These are phyloP conservation scores for Notodonta ziczac DNA, from an alignment of 2,888 invertebrate species.

Conservation along the genomic window DNA sequence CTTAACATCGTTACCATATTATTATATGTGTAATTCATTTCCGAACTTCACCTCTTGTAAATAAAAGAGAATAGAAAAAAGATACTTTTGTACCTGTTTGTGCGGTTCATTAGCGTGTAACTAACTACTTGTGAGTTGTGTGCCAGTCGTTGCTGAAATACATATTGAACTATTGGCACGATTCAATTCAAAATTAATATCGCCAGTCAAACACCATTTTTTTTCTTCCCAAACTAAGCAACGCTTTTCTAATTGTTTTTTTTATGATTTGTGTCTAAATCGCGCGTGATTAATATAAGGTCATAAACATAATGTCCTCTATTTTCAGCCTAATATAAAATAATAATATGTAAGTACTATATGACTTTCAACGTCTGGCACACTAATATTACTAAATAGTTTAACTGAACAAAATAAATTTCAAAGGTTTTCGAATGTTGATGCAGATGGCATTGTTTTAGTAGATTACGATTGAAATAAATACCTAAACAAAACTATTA, in stretches of 20 bases:
- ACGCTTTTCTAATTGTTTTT: too few relatives aligned
- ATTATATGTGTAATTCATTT: slow-evolving; percentile 45
- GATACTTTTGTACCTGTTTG: slow-evolving; percentile 81
- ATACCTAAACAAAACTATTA: slow-evolving; percentile 23
- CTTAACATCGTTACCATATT: slow-evolving; percentile 49
- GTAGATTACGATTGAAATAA: slow-evolving; percentile 36
- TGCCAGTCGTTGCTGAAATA: slow-evolving; percentile 26
- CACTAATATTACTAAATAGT: slow-evolving; percentile 41
- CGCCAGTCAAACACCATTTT: too few relatives aligned
- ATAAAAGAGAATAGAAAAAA: slow-evolving; percentile 61
- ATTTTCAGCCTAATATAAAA: neutral
- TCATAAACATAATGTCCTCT: neutral
- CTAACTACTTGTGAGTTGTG: slow-evolving; percentile 43
- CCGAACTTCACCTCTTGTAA: slow-evolving; percentile 64
- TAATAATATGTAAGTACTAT: neutral
- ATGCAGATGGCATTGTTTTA: slow-evolving; percentile 36
- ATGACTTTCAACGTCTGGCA: slow-evolving; percentile 24
- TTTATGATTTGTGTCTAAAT: too few relatives aligned
- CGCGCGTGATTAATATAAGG: too few relatives aligned
- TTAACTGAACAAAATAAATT: slow-evolving; percentile 45
- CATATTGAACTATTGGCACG: slow-evolving; percentile 12
- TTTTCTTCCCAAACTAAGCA: too few relatives aligned
- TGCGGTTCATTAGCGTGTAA: slow-evolving; percentile 62
- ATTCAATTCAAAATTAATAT: neutral
- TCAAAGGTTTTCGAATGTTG: slow-evolving; percentile 40